These are phyloP conservation scores for Garrulus glandarius DNA, from an alignment of 2,797 vertebrate species.

Conservation along the genomic window DNA sequence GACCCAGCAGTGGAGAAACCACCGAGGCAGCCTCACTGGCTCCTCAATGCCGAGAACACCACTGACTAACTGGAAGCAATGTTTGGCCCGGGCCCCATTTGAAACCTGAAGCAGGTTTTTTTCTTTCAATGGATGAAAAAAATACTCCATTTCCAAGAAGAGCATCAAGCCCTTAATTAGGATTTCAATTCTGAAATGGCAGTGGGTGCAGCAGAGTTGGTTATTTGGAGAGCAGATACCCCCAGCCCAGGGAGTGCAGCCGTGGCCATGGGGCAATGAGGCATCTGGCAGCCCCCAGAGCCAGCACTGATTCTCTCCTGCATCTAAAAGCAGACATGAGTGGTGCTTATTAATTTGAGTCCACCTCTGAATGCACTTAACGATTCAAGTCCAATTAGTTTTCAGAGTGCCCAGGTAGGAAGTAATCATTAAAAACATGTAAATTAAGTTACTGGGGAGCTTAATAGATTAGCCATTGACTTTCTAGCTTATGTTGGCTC, in stretches of 20 bases:
- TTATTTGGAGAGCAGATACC: background rate
- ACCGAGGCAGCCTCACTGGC: background rate
- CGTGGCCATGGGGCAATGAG: background rate
- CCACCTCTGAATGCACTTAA: slow-evolving; percentile 19
- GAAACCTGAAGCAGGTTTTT: background rate
- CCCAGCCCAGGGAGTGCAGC: background rate
- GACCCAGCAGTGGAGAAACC: background rate
- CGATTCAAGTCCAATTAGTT: slow-evolving; percentile 58
- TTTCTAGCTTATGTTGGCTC: slow-evolving; percentile 63
- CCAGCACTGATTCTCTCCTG: background rate
- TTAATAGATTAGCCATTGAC: slow-evolving; percentile 74
- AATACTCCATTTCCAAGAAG: background rate
- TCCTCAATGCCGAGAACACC: background rate
- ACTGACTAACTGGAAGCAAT: background rate
- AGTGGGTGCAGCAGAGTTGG: background rate
- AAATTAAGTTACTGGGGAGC: slow-evolving; percentile 74
- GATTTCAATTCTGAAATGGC: slow-evolving; percentile 43
- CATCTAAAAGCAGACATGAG: slow-evolving; percentile 51
- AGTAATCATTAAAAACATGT: slow-evolving; percentile 76
- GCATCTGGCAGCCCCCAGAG: background rate
- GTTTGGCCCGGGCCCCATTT: background rate
- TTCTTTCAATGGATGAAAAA: background rate
- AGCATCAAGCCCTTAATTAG: background rate
- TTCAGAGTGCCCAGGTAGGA: slow-evolving; percentile 56
- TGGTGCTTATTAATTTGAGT: slow-evolving; percentile 2